These are phyloP conservation scores for Luperina nickerlii DNA, from an alignment of 2,888 invertebrate genomes.

Conservation along the genomic window DNA sequence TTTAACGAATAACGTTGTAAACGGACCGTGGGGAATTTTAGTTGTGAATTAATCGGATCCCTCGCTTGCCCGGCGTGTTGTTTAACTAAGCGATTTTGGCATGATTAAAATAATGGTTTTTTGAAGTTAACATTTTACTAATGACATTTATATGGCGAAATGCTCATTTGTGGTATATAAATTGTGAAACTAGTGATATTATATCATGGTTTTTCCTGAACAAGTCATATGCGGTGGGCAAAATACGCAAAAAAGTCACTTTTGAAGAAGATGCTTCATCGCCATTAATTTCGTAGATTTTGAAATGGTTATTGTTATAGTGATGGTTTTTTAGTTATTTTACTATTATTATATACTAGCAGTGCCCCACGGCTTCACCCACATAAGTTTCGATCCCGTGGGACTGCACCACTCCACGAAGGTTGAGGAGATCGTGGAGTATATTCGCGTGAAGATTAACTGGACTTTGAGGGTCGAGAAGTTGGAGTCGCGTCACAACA, in stretches of 20 bases:
- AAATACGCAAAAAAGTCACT: neutral
- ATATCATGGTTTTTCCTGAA: neutral
- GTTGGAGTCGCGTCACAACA: too few relatives aligned
- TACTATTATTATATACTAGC: neutral
- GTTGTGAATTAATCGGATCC: constrained; percentile 43
- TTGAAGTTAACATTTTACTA: neutral
- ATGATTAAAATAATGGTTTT: constrained; percentile 13
- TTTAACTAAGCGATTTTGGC: constrained; percentile 19
- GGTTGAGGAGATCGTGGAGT: too few relatives aligned
- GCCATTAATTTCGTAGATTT: neutral
- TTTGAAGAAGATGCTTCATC: neutral
- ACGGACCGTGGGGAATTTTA: constrained; percentile 41
- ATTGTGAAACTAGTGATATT: neutral
- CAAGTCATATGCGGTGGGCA: neutral
- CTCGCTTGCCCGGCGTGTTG: constrained; percentile 5
- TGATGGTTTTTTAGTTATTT: neutral
- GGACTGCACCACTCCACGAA: too few relatives aligned
- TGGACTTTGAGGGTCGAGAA: too few relatives aligned
- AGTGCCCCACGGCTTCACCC: too few relatives aligned
- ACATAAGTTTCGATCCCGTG: too few relatives aligned
- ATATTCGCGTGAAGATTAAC: too few relatives aligned
- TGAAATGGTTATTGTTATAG: neutral
- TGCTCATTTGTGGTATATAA: neutral
- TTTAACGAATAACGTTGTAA: constrained; percentile 39
- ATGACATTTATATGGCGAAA: neutral